Evolutionary conservation across 2,797 vertebrate species (phyloP), one percentile per base, ranked within the genome.

Genomic region (Euphonia xanthogaster): DNA sequence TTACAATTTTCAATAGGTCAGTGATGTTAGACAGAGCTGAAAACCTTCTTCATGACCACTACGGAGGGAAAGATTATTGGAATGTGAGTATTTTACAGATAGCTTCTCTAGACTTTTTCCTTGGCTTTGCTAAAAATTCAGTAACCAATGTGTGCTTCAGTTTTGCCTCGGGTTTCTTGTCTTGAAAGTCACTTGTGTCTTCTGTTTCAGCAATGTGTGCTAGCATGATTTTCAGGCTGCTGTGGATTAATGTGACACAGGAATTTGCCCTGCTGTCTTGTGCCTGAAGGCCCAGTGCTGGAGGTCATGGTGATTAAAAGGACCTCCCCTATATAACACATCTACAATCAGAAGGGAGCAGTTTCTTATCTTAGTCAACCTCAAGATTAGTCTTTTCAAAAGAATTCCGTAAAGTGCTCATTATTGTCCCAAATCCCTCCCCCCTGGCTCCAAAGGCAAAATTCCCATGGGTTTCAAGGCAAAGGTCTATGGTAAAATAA

Each of bases 11-110:
- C 83, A 88, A 67, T 91, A 99, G 99, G 96, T 99, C 99, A 58
- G 98, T 99, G 90, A 99, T 99, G 99, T 92, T 99, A 79, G 99
- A 99, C 97, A 98, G 99, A 98, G 99, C 99, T 18, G 99, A 99
- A 97, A 99, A 99, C 47, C 98, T 99, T 51, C 99, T 99, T 37
- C 99, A 99, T 50, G 99, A 99, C 96, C 99, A 99, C 96, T 99
- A 99, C 27, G 99, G 99, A 76, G 99, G 99, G 50, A 99, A 98
- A 96, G 99, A 99, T 95, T 99, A 99, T 96, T 99, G 99, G 99
- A 98, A 99, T 94, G 99, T 99, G 98, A 99, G 99, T 99, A 97
- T 94, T 86, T 75, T 80, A 40, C 48, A 50, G 35, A 72, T 18
- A 62, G 63, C 55, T 67, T 96, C 82, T 93, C 37, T 57, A 84